phyloP scores from a whole-genome alignment of 2,113 vertebrate species.

The Gopherus evgoodei region DNA sequence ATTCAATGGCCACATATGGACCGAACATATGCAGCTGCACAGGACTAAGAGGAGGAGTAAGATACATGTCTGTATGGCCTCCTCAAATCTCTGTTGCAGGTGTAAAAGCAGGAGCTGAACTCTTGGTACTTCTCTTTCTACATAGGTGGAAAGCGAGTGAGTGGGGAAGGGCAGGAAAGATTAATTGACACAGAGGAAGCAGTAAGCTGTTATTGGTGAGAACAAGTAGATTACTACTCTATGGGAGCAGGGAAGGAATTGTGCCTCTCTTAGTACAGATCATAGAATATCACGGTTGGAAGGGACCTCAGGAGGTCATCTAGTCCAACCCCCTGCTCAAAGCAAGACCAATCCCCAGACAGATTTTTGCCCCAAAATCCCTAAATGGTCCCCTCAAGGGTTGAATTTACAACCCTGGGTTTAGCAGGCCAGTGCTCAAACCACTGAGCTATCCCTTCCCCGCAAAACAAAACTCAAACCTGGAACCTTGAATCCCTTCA shows the following conservation, averaged over 20 bases:
- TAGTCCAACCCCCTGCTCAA: too few species aligned
- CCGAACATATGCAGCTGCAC: neutral
- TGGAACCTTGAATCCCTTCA: too few species aligned
- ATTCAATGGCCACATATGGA: neutral
- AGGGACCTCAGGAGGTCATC: too few species aligned
- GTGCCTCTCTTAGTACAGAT: neutral
- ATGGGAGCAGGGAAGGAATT: too few species aligned
- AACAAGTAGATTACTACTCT: neutral
- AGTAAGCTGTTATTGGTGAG: neutral
- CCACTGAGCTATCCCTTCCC: too few species aligned
- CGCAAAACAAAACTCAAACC: too few species aligned
- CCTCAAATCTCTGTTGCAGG: neutral
- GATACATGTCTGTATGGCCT: neutral
- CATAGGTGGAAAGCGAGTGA: neutral
- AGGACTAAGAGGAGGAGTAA: neutral
- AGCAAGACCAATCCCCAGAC: too few species aligned
- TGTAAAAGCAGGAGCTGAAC: neutral
- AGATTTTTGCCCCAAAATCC: too few species aligned
- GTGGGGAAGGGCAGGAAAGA: neutral
- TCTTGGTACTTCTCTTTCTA: conserved; percentile 1
- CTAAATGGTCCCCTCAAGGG: too few species aligned
- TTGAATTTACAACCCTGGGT: too few species aligned
- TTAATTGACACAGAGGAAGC: neutral
- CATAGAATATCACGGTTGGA: too few species aligned
- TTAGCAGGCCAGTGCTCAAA: too few species aligned